Conservation (phyloP, 2,113 vertebrate genomes). For the Stigmatopora nigra region DNA sequence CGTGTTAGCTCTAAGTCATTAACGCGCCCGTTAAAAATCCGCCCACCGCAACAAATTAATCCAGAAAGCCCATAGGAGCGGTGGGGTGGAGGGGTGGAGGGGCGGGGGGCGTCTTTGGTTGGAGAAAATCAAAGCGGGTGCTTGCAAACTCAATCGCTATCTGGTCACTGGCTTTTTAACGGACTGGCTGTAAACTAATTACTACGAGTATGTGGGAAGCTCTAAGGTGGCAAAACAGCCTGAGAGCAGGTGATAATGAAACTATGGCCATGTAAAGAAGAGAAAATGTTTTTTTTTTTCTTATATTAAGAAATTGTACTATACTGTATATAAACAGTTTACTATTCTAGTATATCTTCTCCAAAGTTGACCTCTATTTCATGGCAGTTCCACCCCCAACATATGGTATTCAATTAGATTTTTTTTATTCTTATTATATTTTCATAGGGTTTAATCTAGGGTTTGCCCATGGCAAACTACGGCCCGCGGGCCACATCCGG, state of each 20-base stretch:
- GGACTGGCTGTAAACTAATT: constrained; percentile 46
- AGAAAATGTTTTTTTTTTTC: neutral
- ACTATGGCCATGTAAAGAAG: neutral
- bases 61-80: constrained; percentile 29
- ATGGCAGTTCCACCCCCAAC: too few species aligned
- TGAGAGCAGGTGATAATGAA: constrained; percentile 4
- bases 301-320: too few species aligned
- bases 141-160: constrained; percentile 47
- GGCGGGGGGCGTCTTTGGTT: constrained; percentile 41
- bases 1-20: constrained; percentile 39
- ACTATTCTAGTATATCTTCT: too few species aligned
- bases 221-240: constrained; percentile 9
- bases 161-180: constrained; percentile 50
- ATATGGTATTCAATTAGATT: too few species aligned
- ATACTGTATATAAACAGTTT: too few species aligned
- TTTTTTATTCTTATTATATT: too few species aligned
- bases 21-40: constrained; percentile 44
- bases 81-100: constrained; percentile 14
- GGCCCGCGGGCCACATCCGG: too few species aligned
- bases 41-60: constrained; percentile 51
- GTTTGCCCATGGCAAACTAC: too few species aligned
- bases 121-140: constrained; percentile 44
- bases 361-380: too few species aligned
- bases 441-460: too few species aligned
- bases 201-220: constrained; percentile 23